Evolutionary conservation across 1,140 invertebrate genomes (phyloP).

Genomic region (Drosophila kohkoa): DNA sequence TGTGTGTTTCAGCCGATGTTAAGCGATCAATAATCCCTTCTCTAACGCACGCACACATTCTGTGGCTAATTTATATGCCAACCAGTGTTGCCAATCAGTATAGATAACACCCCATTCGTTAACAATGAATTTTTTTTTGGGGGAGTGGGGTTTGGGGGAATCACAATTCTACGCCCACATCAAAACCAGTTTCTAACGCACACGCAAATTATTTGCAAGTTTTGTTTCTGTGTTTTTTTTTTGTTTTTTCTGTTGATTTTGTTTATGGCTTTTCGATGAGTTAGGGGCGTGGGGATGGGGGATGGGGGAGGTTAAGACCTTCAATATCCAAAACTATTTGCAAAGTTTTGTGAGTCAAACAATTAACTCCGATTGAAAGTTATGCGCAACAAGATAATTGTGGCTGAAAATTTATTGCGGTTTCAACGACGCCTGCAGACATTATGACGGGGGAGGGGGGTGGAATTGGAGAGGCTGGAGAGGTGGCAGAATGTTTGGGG

Average conservation of each 20-base stretch:
- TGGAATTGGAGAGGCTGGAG: neutral
- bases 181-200: slow-evolving; percentile 1
- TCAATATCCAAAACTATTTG: slow-evolving; percentile 39
- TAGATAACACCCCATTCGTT: slow-evolving; percentile 17
- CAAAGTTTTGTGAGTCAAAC: slow-evolving; percentile 70
- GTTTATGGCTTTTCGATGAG: slow-evolving; percentile 24
- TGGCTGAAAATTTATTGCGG: slow-evolving; percentile 50
- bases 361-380: slow-evolving; percentile 81
- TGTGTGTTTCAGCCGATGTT: slow-evolving; percentile 19
- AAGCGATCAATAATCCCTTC: slow-evolving; percentile 41
- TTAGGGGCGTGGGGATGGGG: neutral
- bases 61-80: slow-evolving; percentile 29
- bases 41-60: slow-evolving; percentile 6
- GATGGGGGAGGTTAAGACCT: neutral
- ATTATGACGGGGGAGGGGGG: neutral
- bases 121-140: slow-evolving; percentile 14
- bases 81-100: slow-evolving; percentile 22
- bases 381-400: slow-evolving; percentile 66
- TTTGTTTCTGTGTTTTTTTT: neutral
- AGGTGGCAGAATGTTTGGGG: no score
- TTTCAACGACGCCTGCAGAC: slow-evolving; percentile 31
- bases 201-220: slow-evolving; percentile 48
- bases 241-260: slow-evolving; percentile 28
- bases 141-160: neutral
- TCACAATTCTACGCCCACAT: slow-evolving; percentile 26